Evolutionary conservation across 2,888 invertebrate species (phyloP).

Genomic region (Scotopteryx bipunctaria): DNA sequence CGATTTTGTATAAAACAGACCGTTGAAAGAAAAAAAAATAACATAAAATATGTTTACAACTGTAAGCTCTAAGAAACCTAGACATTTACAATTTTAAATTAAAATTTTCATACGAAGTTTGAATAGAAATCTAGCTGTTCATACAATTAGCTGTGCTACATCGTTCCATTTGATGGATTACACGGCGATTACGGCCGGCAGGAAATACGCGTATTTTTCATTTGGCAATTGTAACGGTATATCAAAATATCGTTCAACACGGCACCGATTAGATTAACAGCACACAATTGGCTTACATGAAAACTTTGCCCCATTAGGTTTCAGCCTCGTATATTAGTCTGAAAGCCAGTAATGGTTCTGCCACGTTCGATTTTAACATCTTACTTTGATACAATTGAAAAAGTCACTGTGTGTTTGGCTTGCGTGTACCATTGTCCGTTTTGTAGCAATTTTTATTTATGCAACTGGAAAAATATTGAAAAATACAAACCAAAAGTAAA

Average conservation of each 20-base stretch:
- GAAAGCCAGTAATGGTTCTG: constrained; percentile 1
- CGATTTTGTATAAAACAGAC: too few species aligned
- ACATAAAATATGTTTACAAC: too few species aligned
- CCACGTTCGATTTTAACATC: constrained; percentile 43
- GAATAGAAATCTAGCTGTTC: constrained; percentile 6
- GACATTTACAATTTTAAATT: too few species aligned
- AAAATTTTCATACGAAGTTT: neutral
- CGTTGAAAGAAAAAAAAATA: too few species aligned
- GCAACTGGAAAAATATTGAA: too few species aligned
- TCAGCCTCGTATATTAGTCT: constrained; percentile 18
- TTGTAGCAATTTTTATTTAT: neutral
- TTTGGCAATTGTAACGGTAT: constrained; percentile 77
- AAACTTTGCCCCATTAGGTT: constrained; percentile 70
- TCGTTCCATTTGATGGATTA: constrained; percentile 78
- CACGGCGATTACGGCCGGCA: constrained; percentile 71
- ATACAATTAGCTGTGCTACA: constrained; percentile 37
- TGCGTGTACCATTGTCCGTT: too few species aligned
- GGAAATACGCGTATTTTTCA: constrained; percentile 81
- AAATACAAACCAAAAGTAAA: too few species aligned
- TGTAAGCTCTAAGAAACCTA: too few species aligned
- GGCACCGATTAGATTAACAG: constrained; percentile 77
- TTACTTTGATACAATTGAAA: too few species aligned
- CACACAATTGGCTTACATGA: constrained; percentile 78
- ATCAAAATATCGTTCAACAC: constrained; percentile 76
- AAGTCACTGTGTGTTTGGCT: too few species aligned